Conservation (phyloP, 2,888 invertebrate species). For the Plusia festucae region DNA sequence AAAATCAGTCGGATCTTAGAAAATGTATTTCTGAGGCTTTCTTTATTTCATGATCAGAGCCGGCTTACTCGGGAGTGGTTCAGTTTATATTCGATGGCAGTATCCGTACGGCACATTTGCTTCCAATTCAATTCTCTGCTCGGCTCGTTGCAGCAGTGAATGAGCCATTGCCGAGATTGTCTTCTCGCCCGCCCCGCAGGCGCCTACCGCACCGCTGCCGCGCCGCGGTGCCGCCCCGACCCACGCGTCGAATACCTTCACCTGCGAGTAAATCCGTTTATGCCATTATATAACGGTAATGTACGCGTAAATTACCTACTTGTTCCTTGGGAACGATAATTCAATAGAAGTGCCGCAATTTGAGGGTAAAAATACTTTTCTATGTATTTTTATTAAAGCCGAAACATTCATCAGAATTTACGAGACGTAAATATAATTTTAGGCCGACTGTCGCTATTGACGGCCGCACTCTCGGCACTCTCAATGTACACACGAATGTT, state of each 20-base stretch:
- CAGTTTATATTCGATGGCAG: constrained; percentile 83
- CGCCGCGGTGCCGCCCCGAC: constrained; percentile 27
- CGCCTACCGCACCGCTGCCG: constrained; percentile 41
- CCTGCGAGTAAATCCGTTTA: constrained; percentile 65
- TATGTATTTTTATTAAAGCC: constrained; percentile 37
- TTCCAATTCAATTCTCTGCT: constrained; percentile 86
- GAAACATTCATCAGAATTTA: constrained; percentile 34
- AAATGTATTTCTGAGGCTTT: constrained; percentile 63
- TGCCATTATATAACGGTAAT: constrained; percentile 62
- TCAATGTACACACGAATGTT: constrained; percentile 49
- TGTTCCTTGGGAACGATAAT: constrained; percentile 55
- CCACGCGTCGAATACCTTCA: constrained; percentile 62
- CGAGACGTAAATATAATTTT: constrained; percentile 23
- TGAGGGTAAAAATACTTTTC: constrained; percentile 34
- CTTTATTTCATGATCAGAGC: constrained; percentile 73
- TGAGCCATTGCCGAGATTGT: constrained; percentile 86
- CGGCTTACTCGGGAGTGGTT: constrained; percentile 75
- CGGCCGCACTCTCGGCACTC: constrained; percentile 20
- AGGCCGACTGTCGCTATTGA: constrained; percentile 32
- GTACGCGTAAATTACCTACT: constrained; percentile 63
- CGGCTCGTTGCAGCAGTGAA: constrained; percentile 85
- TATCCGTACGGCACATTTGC: constrained; percentile 85
- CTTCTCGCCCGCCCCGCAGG: constrained; percentile 66
- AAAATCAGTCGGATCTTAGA: constrained; percentile 58
- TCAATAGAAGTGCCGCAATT: constrained; percentile 55